Evolutionary conservation across 2,888 invertebrate species (phyloP), one percentile per base, ranked within the genome.

Genomic region (Diloba caeruleocephala): DNA sequence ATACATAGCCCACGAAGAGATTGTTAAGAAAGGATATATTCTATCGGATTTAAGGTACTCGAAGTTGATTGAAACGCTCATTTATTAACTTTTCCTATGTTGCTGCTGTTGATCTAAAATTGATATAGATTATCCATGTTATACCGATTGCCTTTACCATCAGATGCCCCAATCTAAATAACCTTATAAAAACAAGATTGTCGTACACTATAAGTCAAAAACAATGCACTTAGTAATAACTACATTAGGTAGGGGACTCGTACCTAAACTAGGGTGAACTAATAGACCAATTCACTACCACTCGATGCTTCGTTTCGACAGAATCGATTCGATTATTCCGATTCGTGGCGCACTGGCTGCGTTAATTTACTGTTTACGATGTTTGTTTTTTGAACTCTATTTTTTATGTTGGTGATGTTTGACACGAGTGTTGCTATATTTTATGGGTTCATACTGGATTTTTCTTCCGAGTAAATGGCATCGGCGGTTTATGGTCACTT

Each of bases 241-340:
- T 66, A 71, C 55, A 75, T 85, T 84, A 82, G 70, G 45, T 71
- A 64, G 76, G 80, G 78, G 79, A 51, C 79, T n/a, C 71, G 74
- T 66, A 74, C 61, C 73, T 69, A 65, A 77, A 79, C 82, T 79
- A 80, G 88, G 87, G 90, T 82, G 84, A 73, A 83, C 85, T 89
- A 89, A 89, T 89, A 88, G 84, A 87, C 82, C 84, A 81, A 84
- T 84, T 82, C 78, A 80, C 74, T 76, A 78, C 80, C 81, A 78
- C 79, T 85, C 84, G 81, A 81, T 79, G 71, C 78, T 74, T 74
- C 71, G 75, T 63, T 78, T 71, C 73, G 59, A 67, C 70, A 53
- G 65, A 71, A 83, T 82, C 83, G 81, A 89, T 89, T 84, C 82
- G 82, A 85, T 89, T 88, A 87, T 85, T 81, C 83, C 87, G 81